Evolutionary conservation across 1,140 invertebrate species (phyloP).

Genomic region (Heliconius melpomene): DNA sequence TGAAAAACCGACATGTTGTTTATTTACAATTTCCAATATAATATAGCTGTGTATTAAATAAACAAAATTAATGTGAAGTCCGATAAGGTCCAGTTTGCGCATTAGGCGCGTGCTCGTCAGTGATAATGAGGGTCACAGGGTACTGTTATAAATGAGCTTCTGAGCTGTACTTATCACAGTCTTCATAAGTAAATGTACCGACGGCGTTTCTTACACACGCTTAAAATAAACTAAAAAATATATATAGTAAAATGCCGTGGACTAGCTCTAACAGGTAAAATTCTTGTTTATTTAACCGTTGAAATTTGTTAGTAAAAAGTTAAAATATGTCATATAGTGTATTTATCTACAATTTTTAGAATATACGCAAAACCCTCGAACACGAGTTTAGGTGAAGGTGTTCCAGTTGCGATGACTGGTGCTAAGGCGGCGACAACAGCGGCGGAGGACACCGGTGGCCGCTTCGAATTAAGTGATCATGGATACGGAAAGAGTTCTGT

Average conservation of each 20-base stretch:
- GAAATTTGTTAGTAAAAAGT: not conserved
- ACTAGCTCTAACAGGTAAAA: constrained; percentile 74
- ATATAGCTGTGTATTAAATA: constrained; percentile 24
- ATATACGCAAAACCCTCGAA: constrained; percentile 76
- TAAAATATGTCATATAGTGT: not conserved
- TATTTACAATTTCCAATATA: constrained; percentile 34
- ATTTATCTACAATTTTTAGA: constrained; percentile 48
- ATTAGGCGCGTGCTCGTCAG: constrained; percentile 69
- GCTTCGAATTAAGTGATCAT: constrained; percentile 84
- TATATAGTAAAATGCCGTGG: constrained; percentile 69
- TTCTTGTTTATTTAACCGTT: constrained; percentile 8
- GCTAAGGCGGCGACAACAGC: constrained; percentile 57
- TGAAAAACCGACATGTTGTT: constrained; percentile 24
- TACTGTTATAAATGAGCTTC: constrained; percentile 61
- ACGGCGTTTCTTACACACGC: constrained; percentile 70
- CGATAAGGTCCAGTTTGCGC: constrained; percentile 56
- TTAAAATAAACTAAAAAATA: constrained; percentile 71
- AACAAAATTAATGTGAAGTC: constrained; percentile 47
- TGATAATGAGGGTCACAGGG: constrained; percentile 73
- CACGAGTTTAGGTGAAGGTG: constrained; percentile 57
- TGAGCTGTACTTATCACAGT: constrained; percentile 51
- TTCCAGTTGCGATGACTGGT: constrained; percentile 18
- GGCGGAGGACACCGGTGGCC: constrained; percentile 65
- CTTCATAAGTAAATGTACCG: constrained; percentile 56
- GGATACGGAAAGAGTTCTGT: constrained; percentile 89